Percentiles rank a stretch among this genome's conserved stretches.
Conservation (phyloP, 2,113 vertebrate species). For the Agapornis roseicollis region DNA sequence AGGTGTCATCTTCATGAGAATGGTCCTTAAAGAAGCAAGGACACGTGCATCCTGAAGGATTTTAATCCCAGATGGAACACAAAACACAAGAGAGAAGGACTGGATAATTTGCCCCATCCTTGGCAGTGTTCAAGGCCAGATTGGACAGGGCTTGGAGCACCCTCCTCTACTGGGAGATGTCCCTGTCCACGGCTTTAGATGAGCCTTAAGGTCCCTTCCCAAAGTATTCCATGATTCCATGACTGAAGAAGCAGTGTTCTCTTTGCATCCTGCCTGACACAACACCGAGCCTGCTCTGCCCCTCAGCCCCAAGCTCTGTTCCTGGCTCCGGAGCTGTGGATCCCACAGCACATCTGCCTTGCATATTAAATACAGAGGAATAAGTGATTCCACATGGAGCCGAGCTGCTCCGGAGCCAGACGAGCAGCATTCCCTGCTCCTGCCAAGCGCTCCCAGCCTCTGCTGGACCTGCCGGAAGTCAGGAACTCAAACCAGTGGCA, state of each 20-base stretch:
- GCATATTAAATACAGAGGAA: background rate
- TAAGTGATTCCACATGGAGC: slow-evolving; percentile 36
- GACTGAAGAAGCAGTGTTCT: background rate
- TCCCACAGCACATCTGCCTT: background rate
- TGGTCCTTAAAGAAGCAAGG: background rate
- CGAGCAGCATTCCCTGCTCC: background rate
- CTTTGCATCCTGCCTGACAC: background rate
- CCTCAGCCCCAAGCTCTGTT: background rate
- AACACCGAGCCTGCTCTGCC: background rate
- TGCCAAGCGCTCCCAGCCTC: background rate
- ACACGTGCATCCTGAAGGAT: background rate
- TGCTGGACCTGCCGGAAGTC: background rate
- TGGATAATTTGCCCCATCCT: background rate
- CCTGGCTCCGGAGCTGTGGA: background rate
- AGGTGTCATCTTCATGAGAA: fast-evolving
- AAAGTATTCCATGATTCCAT: background rate
- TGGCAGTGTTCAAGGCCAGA: background rate
- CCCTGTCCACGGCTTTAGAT: background rate
- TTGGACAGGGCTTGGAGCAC: background rate
- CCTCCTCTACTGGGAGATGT: background rate
- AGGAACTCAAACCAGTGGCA: background rate
- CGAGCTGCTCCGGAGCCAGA: background rate
- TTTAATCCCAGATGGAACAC: background rate
- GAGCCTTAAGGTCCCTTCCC: background rate
- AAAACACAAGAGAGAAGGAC: background rate